Base-by-base conservation (phyloP, 2,888 invertebrate species). In the Tachina fera region DNA sequence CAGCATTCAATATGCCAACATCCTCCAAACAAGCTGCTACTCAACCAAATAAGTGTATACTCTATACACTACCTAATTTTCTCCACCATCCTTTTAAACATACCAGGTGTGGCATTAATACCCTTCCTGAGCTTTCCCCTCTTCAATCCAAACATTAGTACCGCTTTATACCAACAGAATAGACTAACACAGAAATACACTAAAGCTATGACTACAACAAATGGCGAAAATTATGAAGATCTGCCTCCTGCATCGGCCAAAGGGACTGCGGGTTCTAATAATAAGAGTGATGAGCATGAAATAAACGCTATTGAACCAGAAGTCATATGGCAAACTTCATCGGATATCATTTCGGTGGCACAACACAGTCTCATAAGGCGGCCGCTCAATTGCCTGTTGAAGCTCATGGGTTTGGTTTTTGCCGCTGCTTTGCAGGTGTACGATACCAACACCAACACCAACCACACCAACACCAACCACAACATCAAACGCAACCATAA, bases 71-170 rank as follows among this genome's bases (percentile, higher is more conserved):
- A 83, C 89, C 90, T 61, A 91, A 89, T 71, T 91, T 91, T 65
- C 89, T 89, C 6, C 91, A 91, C 84, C 91, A 91, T 88, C 90
- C 91, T 53, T n/a, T 72, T 91, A 85, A 91, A 91, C 67, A 90
- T 91, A 53, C 88, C 91, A 68, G 89, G 91, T 75, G 91, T 91
- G 13, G 88, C 91, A 75, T 87, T 91, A 83, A 91, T 91, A 91
- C 91, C 91, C 11, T 91, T 91, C 79, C 89, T 91, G 76, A 91
- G 91, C 88, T 91, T 91, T 88, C 91, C 91, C 60, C 91, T 91
- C 39, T 84, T 91, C 87, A 91, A 91, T 88, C 91, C 91, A 87
- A 91, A 91, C 86, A 86, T 91, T 84, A 89, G 91, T 84, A 90
- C 91, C 75, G 83, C 90, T 19, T 82, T 91, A 49, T 91, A 91